Evolutionary conservation across 2,888 invertebrate genomes (phyloP), one percentile per base, ranked within the genome.

Genomic region (Eristalis intricaria): DNA sequence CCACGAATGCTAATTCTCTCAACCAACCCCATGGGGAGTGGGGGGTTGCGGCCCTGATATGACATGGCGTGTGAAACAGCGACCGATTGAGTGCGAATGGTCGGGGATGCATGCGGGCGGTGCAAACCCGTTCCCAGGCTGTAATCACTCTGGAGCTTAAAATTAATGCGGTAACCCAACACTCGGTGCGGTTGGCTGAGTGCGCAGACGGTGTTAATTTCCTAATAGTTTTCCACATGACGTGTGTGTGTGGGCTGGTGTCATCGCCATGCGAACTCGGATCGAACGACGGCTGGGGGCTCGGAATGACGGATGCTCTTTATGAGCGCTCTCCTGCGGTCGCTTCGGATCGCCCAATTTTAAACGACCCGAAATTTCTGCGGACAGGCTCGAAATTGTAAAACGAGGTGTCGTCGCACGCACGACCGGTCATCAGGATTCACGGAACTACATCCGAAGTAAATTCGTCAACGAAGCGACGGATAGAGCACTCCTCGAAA

Each of bases 131-230:
- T 22, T 61, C 32, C 26, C 70, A 4, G 15, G 4, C 4, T 43
- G 26, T 19, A 78, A 70, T 64, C 15, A 63, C 35, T 56, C 40
- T 26, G 19, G 26, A 58, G 71, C 60, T 65, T 65, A 19, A 58
- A 60, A 71, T 79, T 43, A 71, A 79, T 71, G 71, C 65, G 38
- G 58, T 58, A 71, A 79, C 71, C 38, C 38, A 64, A 78, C 35
- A 69, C 69, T 58, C 26, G 29, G 50, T 29, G 15, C 19, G 35
- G n/a, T 64, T 23, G 22, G 3, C 15, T 70, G 43, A 35, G 56
- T 5, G n/a, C 26, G 13, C 0, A 13, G 40, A 56, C 19, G 38
- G 35, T 56, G 68, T 68, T 68, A 29, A 68, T 76, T 76, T 66
- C 66, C 35, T n/a, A 77, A 61, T n/a, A 43, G 7, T 43, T 69